Base-by-base conservation (phyloP, 2,113 vertebrate genomes). In the Delphinus delphis region DNA sequence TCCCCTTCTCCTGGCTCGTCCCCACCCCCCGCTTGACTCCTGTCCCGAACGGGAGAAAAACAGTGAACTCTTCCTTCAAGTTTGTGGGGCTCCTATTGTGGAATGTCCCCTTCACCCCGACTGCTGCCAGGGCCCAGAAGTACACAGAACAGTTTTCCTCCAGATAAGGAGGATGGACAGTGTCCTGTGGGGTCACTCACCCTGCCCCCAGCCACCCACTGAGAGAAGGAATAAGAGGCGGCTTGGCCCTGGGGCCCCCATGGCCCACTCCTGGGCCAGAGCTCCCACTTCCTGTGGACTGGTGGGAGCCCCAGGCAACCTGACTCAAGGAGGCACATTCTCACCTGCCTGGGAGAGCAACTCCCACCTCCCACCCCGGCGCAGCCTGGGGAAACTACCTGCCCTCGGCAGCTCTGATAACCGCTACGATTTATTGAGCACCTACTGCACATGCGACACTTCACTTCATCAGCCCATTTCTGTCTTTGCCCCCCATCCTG, bases 281-380 rank as follows among this genome's bases (percentile, higher is more conserved):
- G 44, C 60, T 36, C 28, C 70, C 11, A 18, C 73, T 97, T 91
- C 91, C 88, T 82, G 70, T 21, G 74, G 58, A 38, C n/a, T 53
- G 76, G 6, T 3, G 0, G 12, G 55, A 88, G 83, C 67, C 15
- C 0, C 55, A 36, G 67, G 67, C n/a, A 21, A 62, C 63, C 31
- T 0, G 96, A 98, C 81, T 98, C 97, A 96, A 50, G n/a, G 63
- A 84, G 88, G 60, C 68, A 0, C 77, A 86, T 83, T 55, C 53
- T 23, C 68, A 94, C 96, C 91, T 97, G 97, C 85, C 65, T 0
- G 0, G 12, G 58, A 13, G 17, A 67, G 53, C 70, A 1, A 18
- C 10, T 2, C 90, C 44, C 20, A 0, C 9, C 0, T 23, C n/a
- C 74, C 25, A 1, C 62, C 68, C 82, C 21, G 7, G 0, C 58